phyloP scores from a whole-genome alignment of 2,797 vertebrate genomes.

The Threskiornis aethiopicus region DNA sequence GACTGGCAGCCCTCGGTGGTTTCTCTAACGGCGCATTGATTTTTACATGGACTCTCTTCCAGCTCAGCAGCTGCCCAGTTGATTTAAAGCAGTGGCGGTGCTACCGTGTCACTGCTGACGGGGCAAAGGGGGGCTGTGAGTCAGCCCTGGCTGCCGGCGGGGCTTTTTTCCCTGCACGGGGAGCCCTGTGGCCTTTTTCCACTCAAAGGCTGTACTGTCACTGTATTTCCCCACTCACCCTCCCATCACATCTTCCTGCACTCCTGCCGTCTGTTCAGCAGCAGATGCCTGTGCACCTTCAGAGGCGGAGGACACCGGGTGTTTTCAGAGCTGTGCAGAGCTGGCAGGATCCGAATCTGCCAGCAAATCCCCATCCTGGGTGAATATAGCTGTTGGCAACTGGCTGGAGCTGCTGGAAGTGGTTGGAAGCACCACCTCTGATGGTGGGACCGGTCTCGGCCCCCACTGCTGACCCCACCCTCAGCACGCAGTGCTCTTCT shows the following conservation, averaged over 20 bases:
- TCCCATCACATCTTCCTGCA: not conserved
- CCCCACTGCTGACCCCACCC: not conserved
- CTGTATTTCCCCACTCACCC: not conserved
- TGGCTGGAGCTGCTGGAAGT: not conserved
- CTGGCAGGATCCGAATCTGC: not conserved
- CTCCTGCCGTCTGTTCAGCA: rapidly evolving
- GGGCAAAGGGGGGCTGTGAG: not conserved
- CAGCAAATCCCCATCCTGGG: not conserved
- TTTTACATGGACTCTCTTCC: not conserved
- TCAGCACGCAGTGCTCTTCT: not conserved
- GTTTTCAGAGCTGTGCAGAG: not conserved
- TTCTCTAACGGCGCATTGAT: conserved; percentile 16
- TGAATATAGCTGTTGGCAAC: not conserved
- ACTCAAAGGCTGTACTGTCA: too few species aligned
- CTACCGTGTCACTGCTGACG: not conserved
- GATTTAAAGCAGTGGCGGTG: not conserved
- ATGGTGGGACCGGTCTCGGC: not conserved
- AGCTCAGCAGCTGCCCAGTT: not conserved
- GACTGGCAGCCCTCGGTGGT: conserved; percentile 5
- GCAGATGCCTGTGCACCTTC: not conserved
- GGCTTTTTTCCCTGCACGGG: rapidly evolving
- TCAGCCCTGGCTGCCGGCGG: not conserved
- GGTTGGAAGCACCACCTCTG: not conserved
- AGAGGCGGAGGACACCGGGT: not conserved
- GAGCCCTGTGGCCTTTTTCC: not conserved